These are phyloP conservation scores for Menura novaehollandiae DNA, from an alignment of 2,113 vertebrate species.

Conservation along the genomic window DNA sequence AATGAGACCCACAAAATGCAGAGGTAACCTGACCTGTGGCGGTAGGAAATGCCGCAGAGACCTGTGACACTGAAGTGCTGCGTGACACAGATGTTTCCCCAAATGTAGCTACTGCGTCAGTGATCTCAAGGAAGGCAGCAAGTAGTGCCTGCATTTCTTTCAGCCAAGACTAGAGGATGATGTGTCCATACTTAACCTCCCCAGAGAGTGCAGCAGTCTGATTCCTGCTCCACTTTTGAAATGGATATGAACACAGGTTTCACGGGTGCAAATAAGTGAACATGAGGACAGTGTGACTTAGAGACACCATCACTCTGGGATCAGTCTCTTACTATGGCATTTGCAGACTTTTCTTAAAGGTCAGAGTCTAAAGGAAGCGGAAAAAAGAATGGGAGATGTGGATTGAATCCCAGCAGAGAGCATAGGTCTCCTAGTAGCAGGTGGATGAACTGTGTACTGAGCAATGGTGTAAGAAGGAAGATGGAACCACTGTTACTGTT, in stretches of 20 bases:
- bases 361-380: not conserved
- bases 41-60: not conserved
- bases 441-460: not conserved
- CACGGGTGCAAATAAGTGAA: not conserved
- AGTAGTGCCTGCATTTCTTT: not conserved
- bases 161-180: not conserved
- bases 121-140: not conserved
- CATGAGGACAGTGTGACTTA: not conserved
- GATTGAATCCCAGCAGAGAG: not conserved
- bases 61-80: not conserved
- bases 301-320: not conserved
- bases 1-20: not conserved
- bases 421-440: not conserved
- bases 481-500: not conserved
- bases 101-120: not conserved
- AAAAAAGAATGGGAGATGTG: not conserved
- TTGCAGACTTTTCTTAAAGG: not conserved
- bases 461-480: not conserved
- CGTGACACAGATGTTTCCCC: not conserved
- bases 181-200: not conserved
- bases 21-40: not conserved
- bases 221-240: not conserved
- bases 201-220: not conserved
- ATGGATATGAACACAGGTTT: accelerated
- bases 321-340: not conserved